Evolutionary conservation across 1,140 invertebrate species (phyloP), one percentile per base, ranked within the genome.

Genomic region (Ladona fulva): DNA sequence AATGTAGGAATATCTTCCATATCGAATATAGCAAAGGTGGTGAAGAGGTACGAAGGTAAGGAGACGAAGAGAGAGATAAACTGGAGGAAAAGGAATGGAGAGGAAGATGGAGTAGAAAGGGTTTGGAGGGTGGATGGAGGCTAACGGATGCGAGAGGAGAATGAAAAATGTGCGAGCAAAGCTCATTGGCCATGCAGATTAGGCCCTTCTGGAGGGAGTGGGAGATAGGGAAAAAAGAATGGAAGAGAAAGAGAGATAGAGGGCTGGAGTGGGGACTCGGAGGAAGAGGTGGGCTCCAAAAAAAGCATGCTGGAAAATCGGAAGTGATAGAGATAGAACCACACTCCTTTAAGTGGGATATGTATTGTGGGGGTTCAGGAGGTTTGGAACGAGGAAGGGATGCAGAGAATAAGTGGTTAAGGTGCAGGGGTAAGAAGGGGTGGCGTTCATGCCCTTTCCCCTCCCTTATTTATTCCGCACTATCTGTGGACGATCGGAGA

Each of bases 171-270:
- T 12, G 5, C 44, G 44, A 52, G 44, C 16, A 22, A 66, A 66
- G 52, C 52, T 66, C 52, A 66, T 66, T 12, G 52, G 52, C 52
- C 52, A 66, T 66, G 52, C 52, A 66, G 52, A 66, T 66, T 66
- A 66, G 52, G n/a, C 3, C 52, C 16, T 22, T 19, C 16, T 10
- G 44, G 10, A 52, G 44, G 44, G 44, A 10, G 19, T 10, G 44
- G 44, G 44, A 19, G 44, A 52, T 52, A 19, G 52, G 29, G 8
- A 5, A 66, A 16, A 66, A 22, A 22, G 52, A 22, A 22, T 16
- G 52, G 52, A 19, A 19, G 10, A 52, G 44, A 52, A 52, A 19
- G 44, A 52, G 44, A 52, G 10, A 52, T 52, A 11, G 19, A 52
- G 19, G 44, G 44, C 10, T 11, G 44, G 19, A 19, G 44, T 11